Evolutionary conservation across 64 coral and sea anemone genomes (phyloP), one percentile per base, ranked within the genome.

Genomic region (Actinia tenebrosa): DNA sequence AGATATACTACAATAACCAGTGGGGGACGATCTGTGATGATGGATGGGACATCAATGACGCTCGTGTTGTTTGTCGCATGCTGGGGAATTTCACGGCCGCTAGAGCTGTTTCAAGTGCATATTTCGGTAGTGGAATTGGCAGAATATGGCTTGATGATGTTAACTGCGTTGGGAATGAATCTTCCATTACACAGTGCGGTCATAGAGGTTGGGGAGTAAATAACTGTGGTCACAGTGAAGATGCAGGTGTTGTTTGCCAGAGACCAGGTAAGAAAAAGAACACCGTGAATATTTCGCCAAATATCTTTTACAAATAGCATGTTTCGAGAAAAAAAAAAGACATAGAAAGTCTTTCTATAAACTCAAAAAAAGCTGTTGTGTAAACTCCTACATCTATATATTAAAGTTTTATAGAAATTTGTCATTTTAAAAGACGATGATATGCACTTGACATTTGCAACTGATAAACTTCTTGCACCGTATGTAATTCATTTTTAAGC

Each of bases 21-120:
- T 89, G 88, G 88, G 88, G 88, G 4, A 89, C 88, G 60, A 60
- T 89, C 19, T 89, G 88, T 53, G 88, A 89, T 53, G 88, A 89
- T 50, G 14, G 54, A 16, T 89, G 88, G 88, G 88, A 89, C 22
- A 83, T 84, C 42, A 64, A 55, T 3, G 88, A 89, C 44, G 88
- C 88, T 20, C 37, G 60, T 0, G 80, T 89, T 2, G 88, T 84
- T 9, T 89, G 88, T 44, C 88, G 58, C 3, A 82, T 69, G 80
- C 45, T 89, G 18, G 88, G 88, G 22, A 64, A 50, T 16, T 13
- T 16, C 2, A 58, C 10, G 10, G 56, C 56, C 1, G 47, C 47
- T 52, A 44, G 45, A 44, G 22, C 13, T 0, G 42, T 37, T 4
- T 44, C 15, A 5, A 50, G 7, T 46, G 82, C 60, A 25, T 45